Percentiles rank a stretch among this genome's conserved stretches.
These are phyloP conservation scores for Pongo pygmaeus DNA, from an alignment of 2,113 vertebrate species.

Conservation along the genomic window DNA sequence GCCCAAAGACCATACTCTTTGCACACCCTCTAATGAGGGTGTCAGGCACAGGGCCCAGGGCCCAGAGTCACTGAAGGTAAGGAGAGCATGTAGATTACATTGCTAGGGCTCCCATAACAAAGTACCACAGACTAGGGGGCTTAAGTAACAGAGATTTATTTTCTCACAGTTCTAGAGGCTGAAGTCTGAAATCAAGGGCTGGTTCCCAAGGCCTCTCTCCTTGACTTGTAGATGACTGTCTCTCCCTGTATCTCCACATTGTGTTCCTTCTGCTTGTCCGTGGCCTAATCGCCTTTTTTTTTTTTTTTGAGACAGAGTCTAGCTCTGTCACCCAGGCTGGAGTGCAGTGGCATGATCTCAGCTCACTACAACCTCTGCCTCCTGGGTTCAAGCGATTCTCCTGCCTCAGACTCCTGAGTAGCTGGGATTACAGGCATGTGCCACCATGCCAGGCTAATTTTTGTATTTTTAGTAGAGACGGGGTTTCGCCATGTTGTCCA, in stretches of 20 bases:
- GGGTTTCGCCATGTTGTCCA: too few species aligned
- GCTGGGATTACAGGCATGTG: too few species aligned
- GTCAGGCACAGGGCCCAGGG: background rate
- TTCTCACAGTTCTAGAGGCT: background rate
- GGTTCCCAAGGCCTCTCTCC: background rate
- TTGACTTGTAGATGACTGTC: background rate
- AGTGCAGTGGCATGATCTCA: too few species aligned
- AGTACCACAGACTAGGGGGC: background rate
- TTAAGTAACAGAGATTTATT: background rate
- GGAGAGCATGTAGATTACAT: background rate
- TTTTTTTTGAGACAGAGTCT: too few species aligned
- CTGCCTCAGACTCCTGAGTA: too few species aligned
- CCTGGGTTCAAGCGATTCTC: too few species aligned
- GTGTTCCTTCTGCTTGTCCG: background rate
- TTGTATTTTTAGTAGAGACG: too few species aligned
- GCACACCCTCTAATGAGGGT: fast-evolving
- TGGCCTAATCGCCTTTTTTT: background rate
- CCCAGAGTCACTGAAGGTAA: background rate
- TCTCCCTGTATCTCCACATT: background rate
- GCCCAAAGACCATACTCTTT: background rate
- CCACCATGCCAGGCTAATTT: too few species aligned
- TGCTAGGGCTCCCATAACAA: background rate
- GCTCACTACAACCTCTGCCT: too few species aligned
- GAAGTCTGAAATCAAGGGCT: background rate
- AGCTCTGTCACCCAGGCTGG: too few species aligned